A percentile compares a stretch with the other conserved stretches of the same genome.
phyloP scores from a whole-genome alignment of 2,888 invertebrate species.

The Ochropleura leucogaster region DNA sequence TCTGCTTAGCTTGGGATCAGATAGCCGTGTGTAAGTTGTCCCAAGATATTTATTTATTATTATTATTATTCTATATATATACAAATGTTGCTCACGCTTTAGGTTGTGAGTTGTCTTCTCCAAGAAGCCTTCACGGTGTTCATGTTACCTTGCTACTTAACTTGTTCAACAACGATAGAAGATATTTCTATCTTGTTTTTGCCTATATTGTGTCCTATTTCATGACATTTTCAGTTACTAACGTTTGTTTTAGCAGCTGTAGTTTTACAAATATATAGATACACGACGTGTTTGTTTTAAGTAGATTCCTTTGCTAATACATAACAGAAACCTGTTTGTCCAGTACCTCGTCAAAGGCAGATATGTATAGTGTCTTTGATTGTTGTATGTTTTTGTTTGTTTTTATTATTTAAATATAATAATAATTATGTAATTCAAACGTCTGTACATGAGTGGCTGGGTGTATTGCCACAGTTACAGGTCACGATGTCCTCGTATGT shows the following conservation, averaged over 20 bases:
- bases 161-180: not conserved
- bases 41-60: too few species aligned
- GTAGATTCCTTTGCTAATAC: not conserved
- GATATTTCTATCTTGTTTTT: not conserved
- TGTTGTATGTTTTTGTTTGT: not conserved
- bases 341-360: not conserved
- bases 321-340: not conserved
- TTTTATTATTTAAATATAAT: not conserved
- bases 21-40: too few species aligned
- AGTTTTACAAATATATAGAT: not conserved
- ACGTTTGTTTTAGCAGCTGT: not conserved
- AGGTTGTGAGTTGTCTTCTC: conserved; percentile 6
- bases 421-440: not conserved
- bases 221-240: not conserved
- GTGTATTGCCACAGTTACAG: not conserved
- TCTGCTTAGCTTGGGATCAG: too few species aligned
- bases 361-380: not conserved
- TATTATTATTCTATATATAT: too few species aligned
- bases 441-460: not conserved
- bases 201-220: not conserved
- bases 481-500: not conserved
- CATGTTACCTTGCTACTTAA: conserved; percentile 32
- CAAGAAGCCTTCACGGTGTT: conserved; percentile 29
- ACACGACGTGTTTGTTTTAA: not conserved
- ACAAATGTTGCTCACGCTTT: not conserved